Base-by-base conservation (phyloP, 2,888 invertebrate genomes). In the Fabriciana adippe region DNA sequence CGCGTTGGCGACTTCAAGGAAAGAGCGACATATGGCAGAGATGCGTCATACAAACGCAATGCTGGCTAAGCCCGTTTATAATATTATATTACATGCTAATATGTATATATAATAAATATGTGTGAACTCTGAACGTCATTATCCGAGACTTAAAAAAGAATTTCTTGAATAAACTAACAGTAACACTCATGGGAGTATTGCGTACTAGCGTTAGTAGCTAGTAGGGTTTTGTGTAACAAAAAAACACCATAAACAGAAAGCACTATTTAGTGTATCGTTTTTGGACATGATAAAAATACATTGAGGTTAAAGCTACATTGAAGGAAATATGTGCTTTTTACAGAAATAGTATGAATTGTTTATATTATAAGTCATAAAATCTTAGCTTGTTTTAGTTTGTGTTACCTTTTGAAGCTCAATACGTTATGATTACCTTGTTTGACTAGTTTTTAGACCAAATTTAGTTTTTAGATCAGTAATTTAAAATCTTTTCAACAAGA, bases 1-100 rank as follows among this genome's bases (percentile, higher is more conserved):
- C 65, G 57, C 65, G 74, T 87, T 85, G 85, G 85, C 80, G 83
- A 82, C 83, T 90, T 89, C 90, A 86, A 89, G 88, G 90, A 90
- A 90, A 90, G 81, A 63, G 65, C 84, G 87, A 86, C 91, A 90
- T 87, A 87, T 90, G 91, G 90, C 83, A 67, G 73, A 75, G 82
- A 86, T 89, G 88, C 87, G 88, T 90, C 90, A 90, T 80, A 74
- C 73, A 66, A 66, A 67, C 65, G 72, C 73, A 70, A 72, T 72
- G 74, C 72, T 71, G 51, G 41, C 61, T 53, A 61, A 74, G 69
- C 64, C 64, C 65, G 66, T 64, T 65, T 70, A 71, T 70, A 66
- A 67, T 71, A 64, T 66, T 64, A 50, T 56, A 61, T 68, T 69
- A 50, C 55, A 51, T 53, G 60, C 60, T 41, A 54, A 65, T 53